Conservation (phyloP, 2,888 invertebrate genomes). For the Celastrina argiolus region DNA sequence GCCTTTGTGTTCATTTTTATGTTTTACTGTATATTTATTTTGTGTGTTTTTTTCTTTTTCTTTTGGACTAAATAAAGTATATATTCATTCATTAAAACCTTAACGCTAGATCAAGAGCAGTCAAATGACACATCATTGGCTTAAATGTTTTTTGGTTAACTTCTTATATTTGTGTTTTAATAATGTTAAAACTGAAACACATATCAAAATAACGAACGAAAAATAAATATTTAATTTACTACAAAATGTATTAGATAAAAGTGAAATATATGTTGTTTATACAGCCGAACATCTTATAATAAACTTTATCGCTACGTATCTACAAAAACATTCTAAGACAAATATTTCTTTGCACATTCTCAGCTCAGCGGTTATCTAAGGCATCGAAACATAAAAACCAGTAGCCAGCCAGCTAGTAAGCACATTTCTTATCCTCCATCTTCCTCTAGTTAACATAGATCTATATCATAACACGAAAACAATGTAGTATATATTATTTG, state of each 20-base stretch:
- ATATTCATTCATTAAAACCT: no score
- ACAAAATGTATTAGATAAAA: neutral
- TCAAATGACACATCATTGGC: no score
- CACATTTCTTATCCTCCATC: constrained; percentile 3
- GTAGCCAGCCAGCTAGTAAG: constrained; percentile 8
- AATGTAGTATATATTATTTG: neutral
- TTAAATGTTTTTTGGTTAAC: no score
- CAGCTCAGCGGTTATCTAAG: neutral
- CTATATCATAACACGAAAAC: constrained; percentile 4
- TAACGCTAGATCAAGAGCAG: no score
- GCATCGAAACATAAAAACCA: constrained; percentile 9
- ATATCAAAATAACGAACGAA: neutral
- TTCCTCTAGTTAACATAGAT: constrained; percentile 5
- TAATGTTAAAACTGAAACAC: no score
- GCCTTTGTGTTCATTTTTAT: no score
- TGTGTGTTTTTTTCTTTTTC: no score
- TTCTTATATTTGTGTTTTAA: no score
- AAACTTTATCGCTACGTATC: constrained; percentile 1
- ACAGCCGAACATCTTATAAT: neutral
- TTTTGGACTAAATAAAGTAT: no score
- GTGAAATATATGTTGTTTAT: neutral
- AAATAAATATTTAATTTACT: neutral
- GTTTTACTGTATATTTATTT: no score
- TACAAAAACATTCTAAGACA: constrained; percentile 4
- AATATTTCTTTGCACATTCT: constrained; percentile 14